phyloP scores from a whole-genome alignment of 2,888 invertebrate species.

The Tipula vernalis region DNA sequence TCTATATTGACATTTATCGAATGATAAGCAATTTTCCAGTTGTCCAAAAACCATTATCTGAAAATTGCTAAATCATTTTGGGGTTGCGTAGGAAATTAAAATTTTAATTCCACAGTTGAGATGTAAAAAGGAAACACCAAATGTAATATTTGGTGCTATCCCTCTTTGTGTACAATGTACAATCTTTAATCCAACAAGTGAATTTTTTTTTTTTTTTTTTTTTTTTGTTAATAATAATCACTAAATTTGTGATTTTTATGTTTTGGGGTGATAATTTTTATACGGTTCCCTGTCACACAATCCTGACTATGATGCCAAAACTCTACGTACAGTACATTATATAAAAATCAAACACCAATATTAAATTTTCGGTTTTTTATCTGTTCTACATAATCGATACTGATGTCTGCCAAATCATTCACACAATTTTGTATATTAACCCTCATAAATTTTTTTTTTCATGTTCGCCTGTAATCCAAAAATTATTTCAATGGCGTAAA shows the following conservation, averaged over 20 bases:
- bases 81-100: not conserved
- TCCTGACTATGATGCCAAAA: not conserved
- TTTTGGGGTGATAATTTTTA: not conserved
- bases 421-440: not conserved
- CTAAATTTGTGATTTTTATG: not conserved
- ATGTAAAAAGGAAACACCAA: not conserved
- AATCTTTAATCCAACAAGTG: not conserved
- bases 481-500: not conserved
- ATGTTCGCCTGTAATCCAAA: not conserved
- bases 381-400: not conserved
- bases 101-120: not conserved
- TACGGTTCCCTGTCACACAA: not conserved
- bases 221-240: not conserved
- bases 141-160: not conserved
- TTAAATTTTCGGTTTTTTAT: not conserved
- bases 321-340: not conserved
- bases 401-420: not conserved
- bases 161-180: not conserved
- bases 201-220: not conserved
- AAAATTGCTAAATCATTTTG: not conserved
- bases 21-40: not conserved
- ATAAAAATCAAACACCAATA: not conserved
- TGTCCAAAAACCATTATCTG: not conserved
- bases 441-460: not conserved
- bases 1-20: not conserved